phyloP scores from a whole-genome alignment of 2,797 vertebrate genomes.

The Phrynocephalus vlangalii region DNA sequence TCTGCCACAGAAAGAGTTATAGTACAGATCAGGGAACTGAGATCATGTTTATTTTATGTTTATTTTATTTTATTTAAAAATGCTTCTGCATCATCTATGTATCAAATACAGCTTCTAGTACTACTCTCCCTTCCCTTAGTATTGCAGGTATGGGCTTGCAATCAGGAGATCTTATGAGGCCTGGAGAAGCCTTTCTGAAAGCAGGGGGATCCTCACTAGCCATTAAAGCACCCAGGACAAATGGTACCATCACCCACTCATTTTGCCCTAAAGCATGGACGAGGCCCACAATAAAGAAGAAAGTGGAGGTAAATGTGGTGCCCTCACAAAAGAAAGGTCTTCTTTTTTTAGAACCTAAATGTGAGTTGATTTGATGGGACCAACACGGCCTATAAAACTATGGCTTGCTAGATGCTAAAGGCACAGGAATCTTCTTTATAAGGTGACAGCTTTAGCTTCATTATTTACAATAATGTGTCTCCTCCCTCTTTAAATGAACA shows the following conservation, averaged over 20 bases:
- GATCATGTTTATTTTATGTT: not conserved
- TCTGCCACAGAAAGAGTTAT: not conserved
- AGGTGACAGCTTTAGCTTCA: not conserved
- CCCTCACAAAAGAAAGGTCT: not conserved
- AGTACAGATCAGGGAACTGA: not conserved
- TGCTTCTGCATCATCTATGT: not conserved
- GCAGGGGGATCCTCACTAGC: too few species aligned
- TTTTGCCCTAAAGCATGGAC: too few species aligned
- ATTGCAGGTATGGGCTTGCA: not conserved
- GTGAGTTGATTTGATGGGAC: not conserved
- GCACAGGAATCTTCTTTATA: not conserved
- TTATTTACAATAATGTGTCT: not conserved
- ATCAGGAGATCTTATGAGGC: not conserved
- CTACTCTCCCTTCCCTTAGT: not conserved
- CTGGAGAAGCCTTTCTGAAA: not conserved
- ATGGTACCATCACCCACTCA: too few species aligned
- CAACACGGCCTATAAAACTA: not conserved
- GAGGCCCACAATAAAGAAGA: too few species aligned
- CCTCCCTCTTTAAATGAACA: too few species aligned
- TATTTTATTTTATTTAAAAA: not conserved
- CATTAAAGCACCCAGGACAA: too few species aligned
- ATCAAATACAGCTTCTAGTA: not conserved
- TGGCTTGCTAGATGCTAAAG: not conserved
- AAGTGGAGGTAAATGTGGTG: too few species aligned
- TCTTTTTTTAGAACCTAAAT: not conserved